Percentiles rank a stretch among this genome's conserved stretches.
Conservation (phyloP, 1,140 invertebrate species). For the Colletes latitarsis region DNA sequence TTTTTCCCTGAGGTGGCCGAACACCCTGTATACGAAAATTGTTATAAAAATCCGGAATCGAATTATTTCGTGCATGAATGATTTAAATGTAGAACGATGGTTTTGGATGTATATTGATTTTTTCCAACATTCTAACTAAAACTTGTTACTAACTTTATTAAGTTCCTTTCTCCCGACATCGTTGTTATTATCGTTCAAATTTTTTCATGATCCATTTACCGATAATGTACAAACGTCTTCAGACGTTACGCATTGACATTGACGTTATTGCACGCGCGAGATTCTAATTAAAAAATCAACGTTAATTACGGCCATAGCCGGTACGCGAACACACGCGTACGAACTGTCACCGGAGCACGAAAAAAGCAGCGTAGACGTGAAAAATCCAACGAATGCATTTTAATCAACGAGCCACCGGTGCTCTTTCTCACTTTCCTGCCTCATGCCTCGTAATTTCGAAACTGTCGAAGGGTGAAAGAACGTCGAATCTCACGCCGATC, state of each 20-base stretch:
- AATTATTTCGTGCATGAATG: no score
- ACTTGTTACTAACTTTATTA: slow-evolving; percentile 9
- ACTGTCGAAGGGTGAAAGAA: slow-evolving; percentile 28
- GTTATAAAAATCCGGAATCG: no score
- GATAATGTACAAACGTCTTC: background rate
- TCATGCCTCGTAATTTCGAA: background rate
- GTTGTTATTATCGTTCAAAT: slow-evolving; percentile 9
- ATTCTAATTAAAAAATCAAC: slow-evolving; percentile 73
- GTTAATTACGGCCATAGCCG: slow-evolving; percentile 63
- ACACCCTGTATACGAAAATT: no score
- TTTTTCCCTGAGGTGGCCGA: no score
- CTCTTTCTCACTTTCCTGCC: slow-evolving; percentile 11
- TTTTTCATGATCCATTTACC: background rate
- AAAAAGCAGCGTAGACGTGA: slow-evolving; percentile 50
- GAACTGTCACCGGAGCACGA: background rate
- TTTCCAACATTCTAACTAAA: no score
- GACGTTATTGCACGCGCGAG: slow-evolving; percentile 46
- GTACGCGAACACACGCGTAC: slow-evolving; percentile 17
- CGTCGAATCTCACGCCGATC: slow-evolving; percentile 1
- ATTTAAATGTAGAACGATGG: no score
- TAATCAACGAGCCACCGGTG: slow-evolving; percentile 59
- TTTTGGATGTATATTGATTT: no score
- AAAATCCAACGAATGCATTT: slow-evolving; percentile 65
- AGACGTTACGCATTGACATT: slow-evolving; percentile 33
- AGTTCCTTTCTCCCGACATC: background rate